Percentiles rank a stretch among this genome's conserved stretches.
Evolutionary conservation across 2,888 invertebrate species (phyloP).

Genomic region (Amphipyra tragopoginis): DNA sequence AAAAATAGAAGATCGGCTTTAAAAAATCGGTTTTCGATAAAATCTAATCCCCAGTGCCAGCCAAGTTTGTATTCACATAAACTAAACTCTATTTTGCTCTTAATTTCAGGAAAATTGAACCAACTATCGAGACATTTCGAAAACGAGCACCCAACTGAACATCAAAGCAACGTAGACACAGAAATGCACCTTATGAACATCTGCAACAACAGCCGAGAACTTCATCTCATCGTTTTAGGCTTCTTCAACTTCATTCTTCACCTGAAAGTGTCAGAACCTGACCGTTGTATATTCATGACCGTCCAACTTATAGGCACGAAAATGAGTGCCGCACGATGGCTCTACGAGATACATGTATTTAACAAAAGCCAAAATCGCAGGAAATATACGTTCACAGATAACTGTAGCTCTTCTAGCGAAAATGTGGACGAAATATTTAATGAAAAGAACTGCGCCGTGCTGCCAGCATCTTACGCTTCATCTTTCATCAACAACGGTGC

Average conservation of each 20-base stretch:
- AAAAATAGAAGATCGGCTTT: too few species aligned
- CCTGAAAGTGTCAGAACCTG: slow-evolving; percentile 62
- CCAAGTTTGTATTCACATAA: too few species aligned
- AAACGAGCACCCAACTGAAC: slow-evolving; percentile 65
- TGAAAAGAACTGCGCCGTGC: slow-evolving; percentile 63
- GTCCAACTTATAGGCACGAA: slow-evolving; percentile 74
- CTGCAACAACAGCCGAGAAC: slow-evolving; percentile 52
- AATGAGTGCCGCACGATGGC: slow-evolving; percentile 76
- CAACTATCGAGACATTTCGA: slow-evolving; percentile 73
- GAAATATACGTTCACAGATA: slow-evolving; percentile 68
- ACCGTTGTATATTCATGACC: slow-evolving; percentile 69
- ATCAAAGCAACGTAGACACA: slow-evolving; percentile 65
- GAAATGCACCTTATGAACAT: slow-evolving; percentile 70
- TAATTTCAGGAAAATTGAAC: slow-evolving; percentile 70
- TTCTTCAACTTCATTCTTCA: slow-evolving; percentile 74
- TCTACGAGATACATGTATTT: slow-evolving; percentile 78
- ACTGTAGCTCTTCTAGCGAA: slow-evolving; percentile 64
- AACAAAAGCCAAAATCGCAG: slow-evolving; percentile 74
- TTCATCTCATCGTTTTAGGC: slow-evolving; percentile 68
- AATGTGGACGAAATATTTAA: slow-evolving; percentile 63
- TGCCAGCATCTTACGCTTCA: slow-evolving; percentile 61
- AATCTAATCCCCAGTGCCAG: too few species aligned
- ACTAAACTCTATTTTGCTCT: too few species aligned
- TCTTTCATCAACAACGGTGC: slow-evolving; percentile 42
- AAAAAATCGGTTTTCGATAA: too few species aligned